Percentiles rank a stretch among this genome's conserved stretches.
Evolutionary conservation across 1,140 invertebrate species (phyloP).

Genomic region (Drosophila fuyamai): DNA sequence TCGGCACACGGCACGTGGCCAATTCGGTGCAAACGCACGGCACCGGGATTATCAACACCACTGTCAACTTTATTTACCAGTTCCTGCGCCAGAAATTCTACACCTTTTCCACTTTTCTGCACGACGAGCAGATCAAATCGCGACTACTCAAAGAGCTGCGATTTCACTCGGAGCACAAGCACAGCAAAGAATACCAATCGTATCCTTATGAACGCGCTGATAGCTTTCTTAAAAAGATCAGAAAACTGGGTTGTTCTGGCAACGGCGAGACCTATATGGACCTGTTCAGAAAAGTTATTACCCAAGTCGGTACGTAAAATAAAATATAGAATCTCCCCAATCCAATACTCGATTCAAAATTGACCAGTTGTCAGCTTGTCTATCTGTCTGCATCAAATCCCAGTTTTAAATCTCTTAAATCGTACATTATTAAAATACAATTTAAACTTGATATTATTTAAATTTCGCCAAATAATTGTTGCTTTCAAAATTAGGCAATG

Average conservation of each 20-base stretch:
- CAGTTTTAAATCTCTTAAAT: no score
- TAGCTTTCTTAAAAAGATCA: conserved; percentile 96
- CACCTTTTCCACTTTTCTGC: conserved; percentile 98
- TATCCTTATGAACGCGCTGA: conserved; percentile 96
- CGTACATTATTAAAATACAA: no score
- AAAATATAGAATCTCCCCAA: no score
- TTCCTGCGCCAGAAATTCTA: conserved; percentile 97
- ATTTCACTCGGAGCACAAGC: conserved; percentile 88
- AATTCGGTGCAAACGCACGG: conserved; percentile 99
- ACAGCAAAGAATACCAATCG: conserved; percentile 85
- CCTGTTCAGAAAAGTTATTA: conserved; percentile 95
- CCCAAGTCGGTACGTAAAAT: conserved; percentile 91
- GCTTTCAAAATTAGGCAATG: conserved; percentile 89
- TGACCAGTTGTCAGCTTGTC: no score
- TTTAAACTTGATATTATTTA: no score
- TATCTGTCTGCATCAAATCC: no score
- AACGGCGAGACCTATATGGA: conserved; percentile 96
- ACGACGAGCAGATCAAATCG: conserved; percentile 99
- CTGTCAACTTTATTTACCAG: conserved; percentile 98
- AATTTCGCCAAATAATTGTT: no score
- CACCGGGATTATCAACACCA: conserved; percentile 98
- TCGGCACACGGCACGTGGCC: conserved; percentile 97
- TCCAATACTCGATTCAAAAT: no score
- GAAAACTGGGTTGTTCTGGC: conserved; percentile 93
- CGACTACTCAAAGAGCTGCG: conserved; percentile 95